Base-by-base conservation (phyloP, 2,888 invertebrate species). In the Erannis defoliaria region DNA sequence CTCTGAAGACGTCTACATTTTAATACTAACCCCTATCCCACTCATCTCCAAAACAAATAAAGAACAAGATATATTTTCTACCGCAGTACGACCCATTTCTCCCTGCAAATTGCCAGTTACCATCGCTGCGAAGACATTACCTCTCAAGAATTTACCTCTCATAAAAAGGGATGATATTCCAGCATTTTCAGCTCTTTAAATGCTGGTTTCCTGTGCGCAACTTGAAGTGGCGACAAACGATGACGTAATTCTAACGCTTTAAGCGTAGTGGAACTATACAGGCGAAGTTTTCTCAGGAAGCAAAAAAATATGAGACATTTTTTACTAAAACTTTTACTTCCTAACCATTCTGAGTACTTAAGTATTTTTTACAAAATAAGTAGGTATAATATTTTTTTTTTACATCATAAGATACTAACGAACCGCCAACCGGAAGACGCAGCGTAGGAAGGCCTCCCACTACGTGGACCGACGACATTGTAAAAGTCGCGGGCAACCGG, bases 51-150 rank as follows among this genome's bases (percentile, higher is more conserved):
- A 54, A 38, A 60, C 37, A 55, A 50, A 60, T 54, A 61, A 55
- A n/a, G 14, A 45, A 45, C 38, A 26, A 45, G 21, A 51, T 48
- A 49, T 49, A 35, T 35, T 49, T 43, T 31, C 18, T 45, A 19
- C 50, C 58, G 14, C 54, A 49, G 18, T 42, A 55, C 50, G 54
- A 21, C n/a, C 54, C 37, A 46, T 50, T 53, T 64, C 43, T 45
- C 38, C 43, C 26, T 54, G 40, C 56, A 60, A 60, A 60, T 64
- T 54, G 60, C 60, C 64, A 56, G 58, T 60, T 60, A 54, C 55
- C 53, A 56, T 57, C 46, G 38, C 48, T 33, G 51, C 42, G 31
- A 55, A 49, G 60, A 60, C 60, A 54, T 60, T 49, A 50, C 55
- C 61, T 45, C 51, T 59, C 35, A 59, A 55, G 55, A 62, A 56